Base-by-base conservation (phyloP, 37 sponge, comb jelly and placozoan species). In the Ianthella basta region DNA sequence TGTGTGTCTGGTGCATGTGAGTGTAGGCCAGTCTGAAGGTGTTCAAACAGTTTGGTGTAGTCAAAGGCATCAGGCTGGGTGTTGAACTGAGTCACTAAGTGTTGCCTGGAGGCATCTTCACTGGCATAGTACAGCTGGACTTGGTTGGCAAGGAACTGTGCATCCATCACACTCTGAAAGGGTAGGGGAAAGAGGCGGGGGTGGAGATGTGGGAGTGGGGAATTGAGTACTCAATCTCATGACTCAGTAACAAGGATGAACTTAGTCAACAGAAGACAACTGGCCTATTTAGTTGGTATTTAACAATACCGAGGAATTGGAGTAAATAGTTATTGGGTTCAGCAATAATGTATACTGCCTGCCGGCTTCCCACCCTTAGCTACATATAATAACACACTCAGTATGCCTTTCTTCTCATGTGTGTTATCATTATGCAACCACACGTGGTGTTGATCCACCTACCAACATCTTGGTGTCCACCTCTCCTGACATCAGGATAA, bases 81-180 rank as follows among this genome's bases (percentile, higher is more conserved):
- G 74, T 92, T 92, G 73, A 92, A 92, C 72, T 86, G 72, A 29
- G 40, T 34, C 10, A 92, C 30, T 13, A 88, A 64, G 33, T 57
- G 8, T 23, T 82, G 82, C 6, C 69, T 69, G 1, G 83, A 37
- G 20, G 69, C 18, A 54, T 84, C 85, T 44, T 66, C 65, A 19
- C 63, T 82, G 32, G 66, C 74, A 34, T 93, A 93, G 85, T 90
- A 93, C n/a, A 93, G 64, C 72, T 90, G 88, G 53, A 93, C 70
- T 80, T 93, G 91, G 53, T 93, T 93, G 41, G 94, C 91, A 53
- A 93, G 79, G 56, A 65, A 90, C 79, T 90, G 94, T 0, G 94
- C 91, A 35, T 93, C 94, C 23, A 90, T 16, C 32, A 74, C 36
- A 41, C 54, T 81, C 92, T 92, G 66, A 0, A 34, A 16, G 35